phyloP scores from a whole-genome alignment of 2,888 invertebrate species.

The Tricholauxania praeusta region DNA sequence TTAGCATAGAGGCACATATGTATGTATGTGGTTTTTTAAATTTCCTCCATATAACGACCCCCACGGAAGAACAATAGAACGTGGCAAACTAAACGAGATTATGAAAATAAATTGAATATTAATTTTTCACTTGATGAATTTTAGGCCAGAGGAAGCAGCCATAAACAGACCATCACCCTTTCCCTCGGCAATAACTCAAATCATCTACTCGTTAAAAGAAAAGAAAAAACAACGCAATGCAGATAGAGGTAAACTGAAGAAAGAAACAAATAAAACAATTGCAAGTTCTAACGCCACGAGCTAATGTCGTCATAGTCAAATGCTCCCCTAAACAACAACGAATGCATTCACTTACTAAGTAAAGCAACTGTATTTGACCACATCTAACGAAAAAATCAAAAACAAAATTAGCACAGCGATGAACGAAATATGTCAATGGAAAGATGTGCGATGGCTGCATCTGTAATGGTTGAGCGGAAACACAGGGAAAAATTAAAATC shows the following conservation, averaged over 20 bases:
- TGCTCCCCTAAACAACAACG: not conserved
- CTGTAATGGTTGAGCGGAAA: not conserved
- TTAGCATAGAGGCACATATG: too few relatives aligned
- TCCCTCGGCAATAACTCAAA: too few relatives aligned
- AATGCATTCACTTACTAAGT: not conserved
- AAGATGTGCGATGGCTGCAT: conserved; percentile 11
- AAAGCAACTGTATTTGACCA: not conserved
- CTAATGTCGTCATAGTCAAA: not conserved
- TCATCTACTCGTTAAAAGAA: not conserved
- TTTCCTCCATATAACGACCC: not conserved
- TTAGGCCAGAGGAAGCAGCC: not conserved
- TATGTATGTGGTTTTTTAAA: too few relatives aligned
- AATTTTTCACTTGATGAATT: conserved; percentile 17
- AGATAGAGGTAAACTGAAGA: not conserved
- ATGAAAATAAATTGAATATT: conserved; percentile 31
- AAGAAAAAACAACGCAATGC: not conserved
- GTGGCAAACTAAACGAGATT: conserved; percentile 1
- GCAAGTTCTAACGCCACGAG: too few relatives aligned
- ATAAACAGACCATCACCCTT: not conserved
- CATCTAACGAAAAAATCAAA: not conserved
- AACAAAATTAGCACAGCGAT: conserved; percentile 12
- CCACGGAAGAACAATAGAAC: not conserved
- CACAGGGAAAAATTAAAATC: conserved; percentile 16
- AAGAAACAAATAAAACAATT: not conserved
- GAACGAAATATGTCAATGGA: conserved; percentile 18